Base-by-base conservation (phyloP, 2,797 vertebrate species). In the Girardinus metallicus region DNA sequence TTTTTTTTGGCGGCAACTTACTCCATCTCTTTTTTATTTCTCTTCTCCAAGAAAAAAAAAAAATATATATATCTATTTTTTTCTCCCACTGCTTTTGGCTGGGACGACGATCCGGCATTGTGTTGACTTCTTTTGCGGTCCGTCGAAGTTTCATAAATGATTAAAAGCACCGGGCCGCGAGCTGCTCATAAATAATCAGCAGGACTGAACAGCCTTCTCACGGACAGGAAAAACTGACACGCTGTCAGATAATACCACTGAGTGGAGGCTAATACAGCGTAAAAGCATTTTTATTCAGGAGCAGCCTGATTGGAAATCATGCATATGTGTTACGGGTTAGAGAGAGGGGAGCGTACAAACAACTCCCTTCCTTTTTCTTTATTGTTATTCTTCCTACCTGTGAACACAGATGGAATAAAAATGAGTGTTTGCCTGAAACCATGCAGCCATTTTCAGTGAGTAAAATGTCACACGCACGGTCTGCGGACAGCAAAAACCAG, bases 101-200 rank as follows among this genome's bases (percentile, higher is more conserved):
- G 80, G 89, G 86, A 86, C 83, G 78, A 86, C 85, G 89, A 94
- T 94, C 86, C 83, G 83, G 89, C 89, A 78, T 91, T 87, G 86
- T 93, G 92, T 92, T 93, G 93, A 94, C 92, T 94, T 92, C 85
- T 91, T 88, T 88, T 90, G 84, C 74, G 75, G 88, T 89, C 91
- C 87, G 80, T 93, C 91, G 80, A 91, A 92, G 89, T 93, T 94
- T 95, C 95, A 96, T 96, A 93, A 96, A 95, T 95, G 95, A 96
- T 95, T 95, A 95, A 96, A 94, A 92, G 83, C 68, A 47, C 89
- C 83, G 86, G 88, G 93, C 93, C 90, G 78, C 90, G 92, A 95
- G 92, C 85, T 89, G 87, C 94, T 96, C 94, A 96, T 96, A 96
- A 95, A 96, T 95, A 95, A 95, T 95, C 94, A 96, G 89, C 90